Base-by-base conservation (phyloP, 2,888 invertebrate genomes). In the Tinea trinotella region DNA sequence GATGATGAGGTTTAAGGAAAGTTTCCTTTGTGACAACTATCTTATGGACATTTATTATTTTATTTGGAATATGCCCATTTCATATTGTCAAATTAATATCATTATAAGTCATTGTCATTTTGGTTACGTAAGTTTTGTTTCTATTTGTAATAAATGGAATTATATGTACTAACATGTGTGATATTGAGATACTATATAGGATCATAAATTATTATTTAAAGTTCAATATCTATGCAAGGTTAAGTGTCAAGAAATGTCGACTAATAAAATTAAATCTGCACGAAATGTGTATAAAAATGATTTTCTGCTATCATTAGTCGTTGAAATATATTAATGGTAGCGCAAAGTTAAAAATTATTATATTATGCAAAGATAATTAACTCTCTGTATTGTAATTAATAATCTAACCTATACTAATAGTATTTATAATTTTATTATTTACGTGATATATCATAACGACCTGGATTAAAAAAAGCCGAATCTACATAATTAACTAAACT, bases 1-100 rank as follows among this genome's bases (percentile, higher is more conserved):
- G 70, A 72, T 71, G 76, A 75, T 74, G 73, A 71, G 73, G 71
- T 74, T 71, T 72, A 70, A 71, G 71, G 70, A 72, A 77, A 74
- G 70, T 65, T 58, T 56, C 65, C 62, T 71, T 20, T 74, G 74
- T 74, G 68, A 70, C 68, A 71, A 61, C 64, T 17, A 19, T n/a
- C 40, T 40, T n/a, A 19, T 46, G 46, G 46, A 46, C 46, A 46
- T 40, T 40, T n/a, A 46, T 46, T 19, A 46, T n/a, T 46, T 46
- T 46, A 19, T 46, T 7, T 13, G 13, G 13, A 13, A 40, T 40
- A 40, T 40, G 13, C 40, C 2, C 2, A 30, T 30, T 30, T 7
- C 4, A 10, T 30, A 30, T 7, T 30, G 30, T 2, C 7, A 30
- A 1, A 10, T 4, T 30, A 2, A 22, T 30, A 4, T 30, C 2